Base-by-base conservation (phyloP, 2,888 invertebrate species). In the Conchocele bisecta region DNA sequence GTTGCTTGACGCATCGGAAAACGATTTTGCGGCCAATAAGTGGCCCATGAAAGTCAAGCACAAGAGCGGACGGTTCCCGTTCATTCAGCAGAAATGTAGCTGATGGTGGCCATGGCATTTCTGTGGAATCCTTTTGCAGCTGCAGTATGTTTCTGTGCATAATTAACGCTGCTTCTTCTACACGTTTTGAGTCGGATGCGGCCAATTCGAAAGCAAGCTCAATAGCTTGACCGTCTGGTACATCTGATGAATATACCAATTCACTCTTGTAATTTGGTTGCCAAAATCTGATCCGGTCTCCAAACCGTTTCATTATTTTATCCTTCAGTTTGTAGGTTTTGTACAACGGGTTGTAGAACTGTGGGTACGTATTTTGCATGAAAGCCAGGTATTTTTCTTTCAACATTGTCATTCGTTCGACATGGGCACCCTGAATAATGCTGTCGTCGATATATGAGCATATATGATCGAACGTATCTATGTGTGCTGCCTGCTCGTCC, bases 301-400 rank as follows among this genome's bases (percentile, higher is more conserved):
- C 57, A 50, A 65, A 65, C 13, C 48, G 48, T 28, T 58, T 57
- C 6, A 33, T 15, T 13, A 65, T 26, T 56, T 57, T 65, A n/a
- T 65, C 39, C 20, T 65, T 65, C 31, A 65, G 58, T 37, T 65
- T 65, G 41, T 65, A 28, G 2, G 58, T 65, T 48, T 65, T 58
- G 46, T 63, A 63, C 2, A 54, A 42, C 15, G 33, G 29, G 33
- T 63, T 63, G n/a, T 54, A 54, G 15, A 22, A 42, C 6, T 65
- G 3, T 31, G 57, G 65, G 29, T 22, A 28, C n/a, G 48, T 17
- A n/a, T 24, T 22, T 20, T 35, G 35, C 58, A 65, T 29, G 35
- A 26, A 65, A 11, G 28, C 20, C 28, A 65, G 46, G 29, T 65
- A 65, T 24, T 33, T 46, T 29, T 65, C 65, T 17, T 41, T 24